Base-by-base conservation (phyloP, 2,888 invertebrate genomes). In the Sicus ferrugineus region DNA sequence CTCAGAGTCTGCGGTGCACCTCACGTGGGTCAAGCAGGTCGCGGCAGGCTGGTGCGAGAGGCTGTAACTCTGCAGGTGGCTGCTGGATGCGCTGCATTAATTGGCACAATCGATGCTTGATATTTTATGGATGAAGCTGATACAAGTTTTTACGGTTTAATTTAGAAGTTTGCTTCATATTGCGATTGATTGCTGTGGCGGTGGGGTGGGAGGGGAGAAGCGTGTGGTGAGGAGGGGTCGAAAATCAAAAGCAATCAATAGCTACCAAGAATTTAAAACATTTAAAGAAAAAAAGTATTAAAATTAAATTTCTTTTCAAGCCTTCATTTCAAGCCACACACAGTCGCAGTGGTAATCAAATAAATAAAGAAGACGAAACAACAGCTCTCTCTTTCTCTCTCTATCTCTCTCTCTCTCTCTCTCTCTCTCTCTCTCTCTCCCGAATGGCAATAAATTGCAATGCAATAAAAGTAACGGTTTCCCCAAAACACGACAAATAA, bases 11-110 rank as follows among this genome's bases (percentile, higher is more conserved):
- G 38, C 5, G 38, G 38, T 5, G 7, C 38, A 21, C 19, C 7
- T 46, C 46, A 46, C n/a, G 31, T 58, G n/a, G 48, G 63, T 48
- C 63, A 28, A 63, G 65, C 65, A 65, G 65, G 65, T 65, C 54
- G 48, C 16, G 54, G 16, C 26, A n/a, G 14, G 54, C n/a, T 38
- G 42, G 7, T 26, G 38, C 19, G 16, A 54, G n/a, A 14, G 52
- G 2, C 52, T 4, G 46, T 38, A 38, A 11, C 38, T 26, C 16
- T 46, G 52, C 65, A 65, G 65, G 65, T 65, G 65, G 54, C 38
- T 38, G 48, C 4, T 30, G 52, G 19, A 14, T 5, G 34, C 26
- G 62, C 3, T 34, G 58, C n/a, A 23, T n/a, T 46, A n/a, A 38
- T 26, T 4, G 23, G 26, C 16, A 3, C n/a, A 30, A 62, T 48